These are phyloP conservation scores for Manis pentadactyla DNA, from an alignment of 2,797 vertebrate genomes.

Conservation along the genomic window DNA sequence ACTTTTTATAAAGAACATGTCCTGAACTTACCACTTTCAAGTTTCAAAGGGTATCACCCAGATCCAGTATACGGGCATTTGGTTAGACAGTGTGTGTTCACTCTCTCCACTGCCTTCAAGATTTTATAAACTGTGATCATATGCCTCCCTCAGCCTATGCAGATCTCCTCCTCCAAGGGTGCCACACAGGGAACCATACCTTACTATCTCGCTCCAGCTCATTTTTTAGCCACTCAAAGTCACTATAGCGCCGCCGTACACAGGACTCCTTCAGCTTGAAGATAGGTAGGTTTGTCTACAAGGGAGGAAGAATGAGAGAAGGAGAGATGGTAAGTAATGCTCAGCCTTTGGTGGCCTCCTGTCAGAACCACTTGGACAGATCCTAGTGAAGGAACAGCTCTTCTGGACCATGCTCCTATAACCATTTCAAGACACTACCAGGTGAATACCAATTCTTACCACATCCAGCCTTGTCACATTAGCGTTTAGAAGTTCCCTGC, in stretches of 20 bases:
- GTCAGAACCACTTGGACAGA: neutral
- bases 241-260: constrained; percentile 97
- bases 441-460: constrained; percentile 49
- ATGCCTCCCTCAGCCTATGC: neutral
- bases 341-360: neutral
- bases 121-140: neutral
- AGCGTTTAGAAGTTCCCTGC: constrained; percentile 14
- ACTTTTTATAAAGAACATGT: neutral
- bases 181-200: constrained; percentile 85
- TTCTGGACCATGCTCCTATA: constrained; percentile 1
- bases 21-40: constrained; percentile 39
- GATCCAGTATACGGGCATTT: constrained; percentile 38
- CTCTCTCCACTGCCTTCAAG: neutral
- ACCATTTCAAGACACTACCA: constrained; percentile 14
- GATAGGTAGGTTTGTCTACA: constrained; percentile 98
- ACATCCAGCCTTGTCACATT: neutral
- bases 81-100: neutral
- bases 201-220: constrained; percentile 99
- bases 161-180: neutral
- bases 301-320: constrained; percentile 59
- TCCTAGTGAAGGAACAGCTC: constrained; percentile 17
- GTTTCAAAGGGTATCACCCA: constrained; percentile 37
- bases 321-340: constrained; percentile 24
- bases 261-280: constrained; percentile 98
- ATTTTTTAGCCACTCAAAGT: constrained; percentile 99